Conservation (phyloP, 2,113 vertebrate genomes). For the Pomatostomus ruficeps region DNA sequence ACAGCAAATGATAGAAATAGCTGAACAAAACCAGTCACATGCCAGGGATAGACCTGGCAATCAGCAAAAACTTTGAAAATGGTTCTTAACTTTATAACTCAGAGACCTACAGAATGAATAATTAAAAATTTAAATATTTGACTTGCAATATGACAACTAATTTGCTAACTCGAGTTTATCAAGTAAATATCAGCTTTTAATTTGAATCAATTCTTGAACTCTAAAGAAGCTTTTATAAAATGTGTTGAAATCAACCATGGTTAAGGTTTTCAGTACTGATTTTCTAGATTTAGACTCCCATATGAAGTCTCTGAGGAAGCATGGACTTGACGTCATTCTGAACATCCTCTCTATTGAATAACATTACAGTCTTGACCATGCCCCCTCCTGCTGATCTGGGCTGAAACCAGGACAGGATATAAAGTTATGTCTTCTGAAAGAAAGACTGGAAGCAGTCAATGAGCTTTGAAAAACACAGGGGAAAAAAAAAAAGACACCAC, state of each 20-base stretch:
- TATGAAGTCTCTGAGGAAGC: neutral
- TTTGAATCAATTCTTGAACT: neutral
- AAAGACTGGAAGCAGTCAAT: neutral
- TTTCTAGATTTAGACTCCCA: neutral
- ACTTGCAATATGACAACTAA: neutral
- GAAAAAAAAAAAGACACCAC: accelerated
- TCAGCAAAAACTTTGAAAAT: neutral
- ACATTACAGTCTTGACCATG: neutral
- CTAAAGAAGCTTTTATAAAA: neutral
- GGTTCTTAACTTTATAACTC: neutral
- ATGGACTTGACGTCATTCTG: neutral
- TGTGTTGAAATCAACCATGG: neutral
- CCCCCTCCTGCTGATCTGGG: neutral
- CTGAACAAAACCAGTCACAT: neutral
- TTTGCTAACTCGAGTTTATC: neutral
- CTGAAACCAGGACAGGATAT: neutral
- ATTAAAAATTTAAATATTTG: neutral
- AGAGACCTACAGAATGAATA: neutral
- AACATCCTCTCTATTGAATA: neutral
- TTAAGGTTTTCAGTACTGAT: neutral
- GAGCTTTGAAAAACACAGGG: neutral
- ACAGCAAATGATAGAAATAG: neutral
- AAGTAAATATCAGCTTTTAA: neutral
- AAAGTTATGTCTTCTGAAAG: neutral
- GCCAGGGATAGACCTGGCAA: neutral